A percentile compares a stretch with the other conserved stretches of the same genome.
phyloP scores from a whole-genome alignment of 2,797 vertebrate genomes.

The Acanthopagrus latus region DNA sequence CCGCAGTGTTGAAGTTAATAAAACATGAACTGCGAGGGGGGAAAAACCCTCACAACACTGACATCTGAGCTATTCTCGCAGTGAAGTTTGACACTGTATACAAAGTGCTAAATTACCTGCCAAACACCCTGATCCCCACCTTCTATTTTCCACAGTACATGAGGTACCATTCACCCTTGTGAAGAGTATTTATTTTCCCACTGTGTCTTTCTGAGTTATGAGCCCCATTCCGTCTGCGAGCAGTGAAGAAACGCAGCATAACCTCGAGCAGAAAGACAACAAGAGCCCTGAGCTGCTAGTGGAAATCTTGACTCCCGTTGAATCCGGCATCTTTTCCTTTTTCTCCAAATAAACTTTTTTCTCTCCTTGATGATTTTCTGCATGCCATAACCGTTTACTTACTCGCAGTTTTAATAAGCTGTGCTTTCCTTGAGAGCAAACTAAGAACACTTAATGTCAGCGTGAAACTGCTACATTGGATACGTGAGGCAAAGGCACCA shows the following conservation, averaged over 20 bases:
- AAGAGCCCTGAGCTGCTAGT: conserved; percentile 27
- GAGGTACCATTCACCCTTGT: conserved; percentile 65
- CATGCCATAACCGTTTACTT: conserved; percentile 46
- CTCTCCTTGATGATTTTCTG: conserved; percentile 39
- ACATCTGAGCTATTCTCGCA: conserved; percentile 60
- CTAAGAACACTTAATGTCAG: conserved; percentile 71
- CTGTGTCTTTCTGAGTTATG: conserved; percentile 72
- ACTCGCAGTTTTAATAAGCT: conserved; percentile 61
- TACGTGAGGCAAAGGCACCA: conserved; percentile 23
- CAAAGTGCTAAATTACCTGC: conserved; percentile 80
- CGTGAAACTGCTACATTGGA: conserved; percentile 42
- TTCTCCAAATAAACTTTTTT: conserved; percentile 33
- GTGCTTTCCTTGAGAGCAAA: conserved; percentile 57
- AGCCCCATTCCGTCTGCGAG: conserved; percentile 48
- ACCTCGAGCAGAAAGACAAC: conserved; percentile 59
- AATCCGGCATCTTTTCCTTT: conserved; percentile 30
- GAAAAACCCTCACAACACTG: conserved; percentile 52
- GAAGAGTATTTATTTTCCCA: conserved; percentile 73
- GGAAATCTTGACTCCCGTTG: conserved; percentile 34
- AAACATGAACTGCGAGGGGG: conserved; percentile 56
- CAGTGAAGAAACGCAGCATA: conserved; percentile 59
- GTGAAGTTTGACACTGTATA: conserved; percentile 75
- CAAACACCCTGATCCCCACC: conserved; percentile 68
- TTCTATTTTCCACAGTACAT: conserved; percentile 66
- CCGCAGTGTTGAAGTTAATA: conserved; percentile 57